These are phyloP conservation scores for Scaptomyza pallida DNA, from an alignment of 1,140 invertebrate species.

Conservation along the genomic window DNA sequence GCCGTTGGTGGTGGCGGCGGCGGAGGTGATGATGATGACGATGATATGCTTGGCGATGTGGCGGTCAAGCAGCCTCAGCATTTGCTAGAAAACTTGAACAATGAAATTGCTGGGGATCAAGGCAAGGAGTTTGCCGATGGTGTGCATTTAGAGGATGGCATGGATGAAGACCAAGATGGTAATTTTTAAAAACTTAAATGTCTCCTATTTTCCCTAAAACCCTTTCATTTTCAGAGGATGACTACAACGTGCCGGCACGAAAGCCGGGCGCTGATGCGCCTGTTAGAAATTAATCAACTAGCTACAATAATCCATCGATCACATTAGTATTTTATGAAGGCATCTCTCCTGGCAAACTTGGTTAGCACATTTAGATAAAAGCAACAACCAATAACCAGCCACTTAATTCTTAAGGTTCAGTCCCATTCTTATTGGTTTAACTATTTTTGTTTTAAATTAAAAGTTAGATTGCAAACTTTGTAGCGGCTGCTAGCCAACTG, in stretches of 20 bases:
- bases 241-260: slow-evolving; percentile 68
- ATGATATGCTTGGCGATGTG: slow-evolving; percentile 74
- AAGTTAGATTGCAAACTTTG: neutral
- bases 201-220: neutral
- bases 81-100: slow-evolving; percentile 74
- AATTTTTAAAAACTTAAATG: neutral
- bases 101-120: slow-evolving; percentile 80
- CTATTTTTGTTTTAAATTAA: neutral
- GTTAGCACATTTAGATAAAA: slow-evolving; percentile 9
- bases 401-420: slow-evolving; percentile 29
- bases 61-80: slow-evolving; percentile 74
- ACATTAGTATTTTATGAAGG: slow-evolving; percentile 25
- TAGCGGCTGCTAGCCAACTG: slow-evolving; percentile 5
- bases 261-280: slow-evolving; percentile 71
- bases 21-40: slow-evolving; percentile 65
- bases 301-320: slow-evolving; percentile 1
- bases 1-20: slow-evolving; percentile 36
- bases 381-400: slow-evolving; percentile 4
- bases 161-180: slow-evolving; percentile 83
- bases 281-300: slow-evolving; percentile 67
- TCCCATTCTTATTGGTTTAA: slow-evolving; percentile 4
- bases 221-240: slow-evolving; percentile 62
- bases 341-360: slow-evolving; percentile 21
- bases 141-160: slow-evolving; percentile 71
- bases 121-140: slow-evolving; percentile 82